Base-by-base conservation (phyloP, 2,113 vertebrate genomes). In the Rhinopithecus roxellana region DNA sequence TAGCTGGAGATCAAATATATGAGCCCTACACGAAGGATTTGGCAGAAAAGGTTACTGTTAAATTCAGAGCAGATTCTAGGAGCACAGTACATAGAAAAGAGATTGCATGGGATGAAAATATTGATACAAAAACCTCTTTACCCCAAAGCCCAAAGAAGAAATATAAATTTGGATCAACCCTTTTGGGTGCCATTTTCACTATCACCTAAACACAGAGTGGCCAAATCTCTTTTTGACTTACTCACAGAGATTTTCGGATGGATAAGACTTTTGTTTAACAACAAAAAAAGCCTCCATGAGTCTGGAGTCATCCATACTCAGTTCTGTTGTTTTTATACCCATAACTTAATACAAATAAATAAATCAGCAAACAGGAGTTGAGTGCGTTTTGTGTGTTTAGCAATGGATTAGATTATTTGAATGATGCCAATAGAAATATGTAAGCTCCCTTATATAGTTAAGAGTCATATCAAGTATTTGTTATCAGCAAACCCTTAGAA, bases 361-460 rank as follows among this genome's bases (percentile, higher is more conserved):
- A 69, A 81, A 93, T 94, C 45, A 72, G 23, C n/a, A 90, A 89
- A 69, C 35, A 79, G 10, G 35, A 96, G 25, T 84, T 88, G 10
- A 93, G 25, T 67, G 85, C 50, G 40, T 75, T 93, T 27, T 95
- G 3, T 69, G 7, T 94, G 27, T 75, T 40, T 74, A 87, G 14
- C 30, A 97, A 94, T 90, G 30, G 45, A n/a, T 83, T 82, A 52
- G 23, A 20, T 55, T 94, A 86, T 20, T 85, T 74, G 32, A 95
- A 48, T 0, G 2, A 80, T 22, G 16, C 27, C 92, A 92, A 48
- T 38, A 5, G 11, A 91, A 95, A 94, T 55, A 89, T 35, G 27
- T 72, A 93, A 89, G 6, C 18, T 87, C 30, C 27, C 40, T 64
- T 69, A 18, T 82, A 93, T 23, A 86, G 11, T 30, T 80, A 93